Conservation (phyloP, 2,888 invertebrate species). For the Hypsopygia costalis region DNA sequence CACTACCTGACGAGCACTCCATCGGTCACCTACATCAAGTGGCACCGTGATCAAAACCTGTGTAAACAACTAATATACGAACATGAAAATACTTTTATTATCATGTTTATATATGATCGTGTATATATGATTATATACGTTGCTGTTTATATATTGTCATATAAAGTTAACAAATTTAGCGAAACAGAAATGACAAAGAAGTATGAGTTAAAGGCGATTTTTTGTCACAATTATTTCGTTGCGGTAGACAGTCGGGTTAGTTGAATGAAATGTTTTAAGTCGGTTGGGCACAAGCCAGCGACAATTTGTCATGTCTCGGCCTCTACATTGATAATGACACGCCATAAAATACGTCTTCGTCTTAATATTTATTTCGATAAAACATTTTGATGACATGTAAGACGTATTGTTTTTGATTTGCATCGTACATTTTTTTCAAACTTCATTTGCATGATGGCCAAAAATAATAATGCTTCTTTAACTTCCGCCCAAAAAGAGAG, state of each 20-base stretch:
- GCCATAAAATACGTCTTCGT: conserved; percentile 12
- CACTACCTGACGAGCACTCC: conserved; percentile 5
- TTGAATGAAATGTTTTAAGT: conserved; percentile 7
- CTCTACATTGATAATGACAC: conserved; percentile 9
- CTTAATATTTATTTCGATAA: conserved; percentile 10
- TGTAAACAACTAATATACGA: background rate
- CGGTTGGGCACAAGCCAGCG: conserved; percentile 9
- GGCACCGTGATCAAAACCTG: no score
- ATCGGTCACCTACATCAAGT: conserved; percentile 4
- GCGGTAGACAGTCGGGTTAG: background rate
- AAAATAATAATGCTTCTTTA: no score
- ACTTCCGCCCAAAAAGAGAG: no score
- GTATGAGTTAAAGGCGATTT: no score
- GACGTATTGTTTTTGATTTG: conserved; percentile 2
- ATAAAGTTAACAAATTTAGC: no score
- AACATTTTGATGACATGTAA: background rate
- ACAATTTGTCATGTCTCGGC: conserved; percentile 13
- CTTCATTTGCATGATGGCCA: background rate
- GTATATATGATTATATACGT: no score
- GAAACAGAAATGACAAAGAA: no score
- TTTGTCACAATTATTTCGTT: no score
- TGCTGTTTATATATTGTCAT: no score
- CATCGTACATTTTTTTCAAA: conserved; percentile 2
- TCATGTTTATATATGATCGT: no score
- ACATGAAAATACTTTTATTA: no score